Conservation (phyloP, 2,797 vertebrate genomes). For the Xenops minutus region DNA sequence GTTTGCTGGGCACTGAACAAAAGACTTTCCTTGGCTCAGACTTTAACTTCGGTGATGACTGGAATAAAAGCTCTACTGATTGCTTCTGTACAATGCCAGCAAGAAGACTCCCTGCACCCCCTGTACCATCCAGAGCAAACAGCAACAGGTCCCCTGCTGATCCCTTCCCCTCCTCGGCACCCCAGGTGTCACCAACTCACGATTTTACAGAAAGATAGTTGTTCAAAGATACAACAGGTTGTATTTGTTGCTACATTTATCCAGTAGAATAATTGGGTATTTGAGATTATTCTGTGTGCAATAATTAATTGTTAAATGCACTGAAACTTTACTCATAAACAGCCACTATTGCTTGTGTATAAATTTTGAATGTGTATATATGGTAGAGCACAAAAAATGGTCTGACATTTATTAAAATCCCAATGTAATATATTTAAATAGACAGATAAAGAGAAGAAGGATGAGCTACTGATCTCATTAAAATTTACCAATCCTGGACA, state of each 20-base stretch:
- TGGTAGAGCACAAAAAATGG: conserved; percentile 66
- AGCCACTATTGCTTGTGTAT: conserved; percentile 72
- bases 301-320: conserved; percentile 73
- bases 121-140: conserved; percentile 76
- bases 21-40: conserved; percentile 65
- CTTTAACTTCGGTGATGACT: conserved; percentile 75
- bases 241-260: conserved; percentile 42
- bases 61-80: conserved; percentile 72
- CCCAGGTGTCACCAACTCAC: conserved; percentile 72
- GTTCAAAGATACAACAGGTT: neutral
- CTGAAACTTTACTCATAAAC: conserved; percentile 61
- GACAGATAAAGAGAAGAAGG: conserved; percentile 15
- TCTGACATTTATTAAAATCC: conserved; percentile 35
- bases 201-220: conserved; percentile 84
- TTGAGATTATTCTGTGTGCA: conserved; percentile 73
- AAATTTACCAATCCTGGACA: conserved; percentile 10
- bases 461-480: conserved; percentile 34
- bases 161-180: conserved; percentile 67
- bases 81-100: conserved; percentile 72
- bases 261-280: conserved; percentile 69
- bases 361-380: conserved; percentile 73
- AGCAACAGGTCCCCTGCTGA: conserved; percentile 46
- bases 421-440: conserved; percentile 22
- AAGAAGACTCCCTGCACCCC: conserved; percentile 78
- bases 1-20: conserved; percentile 55